A percentile compares a stretch with the other conserved stretches of the same genome.
phyloP scores from a whole-genome alignment of 30 jellyfish, hydroid and myxozoan genomes.

The Aurelia sp. region DNA sequence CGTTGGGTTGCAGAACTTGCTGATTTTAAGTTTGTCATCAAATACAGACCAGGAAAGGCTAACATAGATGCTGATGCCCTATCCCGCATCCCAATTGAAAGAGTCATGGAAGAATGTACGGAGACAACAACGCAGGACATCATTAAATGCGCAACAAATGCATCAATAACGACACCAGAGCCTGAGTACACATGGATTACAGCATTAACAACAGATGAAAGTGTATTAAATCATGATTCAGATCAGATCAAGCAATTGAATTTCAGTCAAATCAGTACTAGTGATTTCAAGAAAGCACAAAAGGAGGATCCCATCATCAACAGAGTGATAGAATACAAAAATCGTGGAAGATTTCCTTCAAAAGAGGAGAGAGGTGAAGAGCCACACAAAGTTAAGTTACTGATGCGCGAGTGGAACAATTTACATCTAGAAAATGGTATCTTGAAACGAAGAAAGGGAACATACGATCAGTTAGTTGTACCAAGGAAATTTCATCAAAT shows the following conservation, averaged over 20 bases:
- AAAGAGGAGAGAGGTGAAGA: not conserved
- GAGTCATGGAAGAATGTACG: not conserved
- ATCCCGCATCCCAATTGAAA: constrained; percentile 13
- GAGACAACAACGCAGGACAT: not conserved
- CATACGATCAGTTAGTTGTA: constrained; percentile 8
- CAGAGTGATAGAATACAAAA: too few species aligned
- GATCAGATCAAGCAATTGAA: constrained; percentile 1
- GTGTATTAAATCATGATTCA: not conserved
- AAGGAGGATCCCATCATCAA: too few species aligned
- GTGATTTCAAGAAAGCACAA: not conserved
- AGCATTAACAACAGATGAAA: constrained; percentile 15
- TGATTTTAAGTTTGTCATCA: constrained; percentile 28
- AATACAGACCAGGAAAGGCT: constrained; percentile 62
- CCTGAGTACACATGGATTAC: constrained; percentile 12
- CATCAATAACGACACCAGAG: constrained; percentile 19
- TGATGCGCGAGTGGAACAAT: not conserved
- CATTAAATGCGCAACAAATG: not conserved
- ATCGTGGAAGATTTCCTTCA: too few species aligned
- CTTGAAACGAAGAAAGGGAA: not conserved
- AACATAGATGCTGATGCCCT: constrained; percentile 51
- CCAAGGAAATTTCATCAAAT: constrained; percentile 1
- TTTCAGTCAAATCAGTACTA: constrained; percentile 6
- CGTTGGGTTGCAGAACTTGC: constrained; percentile 63
- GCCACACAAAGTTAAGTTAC: not conserved
- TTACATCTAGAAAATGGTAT: too few species aligned